Evolutionary conservation across 1,140 invertebrate species (phyloP).

Genomic region (Plectus sambesii): DNA sequence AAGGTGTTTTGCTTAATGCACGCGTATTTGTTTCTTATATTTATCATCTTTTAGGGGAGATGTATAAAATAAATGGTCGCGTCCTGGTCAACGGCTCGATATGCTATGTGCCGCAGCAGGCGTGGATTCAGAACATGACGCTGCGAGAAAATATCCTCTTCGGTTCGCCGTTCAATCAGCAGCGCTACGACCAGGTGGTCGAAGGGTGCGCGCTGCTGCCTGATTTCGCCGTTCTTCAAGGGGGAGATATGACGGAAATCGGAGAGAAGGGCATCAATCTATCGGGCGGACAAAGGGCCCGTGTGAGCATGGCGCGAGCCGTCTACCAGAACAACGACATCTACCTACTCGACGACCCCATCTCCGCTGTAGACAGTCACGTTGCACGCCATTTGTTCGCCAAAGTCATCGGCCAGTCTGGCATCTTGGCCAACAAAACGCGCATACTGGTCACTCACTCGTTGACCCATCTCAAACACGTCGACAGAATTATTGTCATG

Average conservation of each 20-base stretch:
- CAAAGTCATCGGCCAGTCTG: slow-evolving; percentile 44
- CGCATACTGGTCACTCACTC: slow-evolving; percentile 48
- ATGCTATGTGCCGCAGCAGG: slow-evolving; percentile 52
- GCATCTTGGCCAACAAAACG: slow-evolving; percentile 43
- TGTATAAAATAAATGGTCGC: slow-evolving; percentile 47
- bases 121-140: slow-evolving; percentile 53
- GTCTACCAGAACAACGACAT: slow-evolving; percentile 53
- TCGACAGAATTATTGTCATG: slow-evolving; percentile 54
- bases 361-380: slow-evolving; percentile 48
- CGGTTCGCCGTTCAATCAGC: slow-evolving; percentile 22
- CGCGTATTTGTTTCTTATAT: no score
- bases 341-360: slow-evolving; percentile 53
- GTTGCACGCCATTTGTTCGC: slow-evolving; percentile 52
- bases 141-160: slow-evolving; percentile 36
- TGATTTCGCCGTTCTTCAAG: slow-evolving; percentile 30
- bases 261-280: slow-evolving; percentile 49
- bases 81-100: slow-evolving; percentile 48
- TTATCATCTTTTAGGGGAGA: slow-evolving; percentile 46
- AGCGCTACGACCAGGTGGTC: slow-evolving; percentile 23
- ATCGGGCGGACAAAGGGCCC: slow-evolving; percentile 53
- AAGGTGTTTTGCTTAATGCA: no score
- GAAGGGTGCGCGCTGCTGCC: slow-evolving; percentile 29
- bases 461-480: slow-evolving; percentile 47
- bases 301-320: slow-evolving; percentile 54
- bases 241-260: slow-evolving; percentile 39